phyloP scores from a whole-genome alignment of 1,140 invertebrate species.

The Sogatella furcifera region DNA sequence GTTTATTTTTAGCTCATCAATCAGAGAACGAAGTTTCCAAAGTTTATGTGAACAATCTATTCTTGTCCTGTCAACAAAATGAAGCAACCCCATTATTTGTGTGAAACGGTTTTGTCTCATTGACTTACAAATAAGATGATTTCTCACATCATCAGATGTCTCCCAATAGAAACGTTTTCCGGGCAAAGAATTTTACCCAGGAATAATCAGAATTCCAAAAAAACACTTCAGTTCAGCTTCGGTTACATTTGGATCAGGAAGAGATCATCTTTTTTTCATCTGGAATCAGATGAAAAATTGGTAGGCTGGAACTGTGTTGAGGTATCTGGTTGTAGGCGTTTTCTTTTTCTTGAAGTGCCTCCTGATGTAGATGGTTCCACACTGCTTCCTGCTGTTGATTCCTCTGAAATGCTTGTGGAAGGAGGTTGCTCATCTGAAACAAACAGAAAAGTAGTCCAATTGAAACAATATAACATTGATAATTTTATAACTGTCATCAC shows the following conservation, averaged over 20 bases:
- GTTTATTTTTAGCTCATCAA: conserved; percentile 9
- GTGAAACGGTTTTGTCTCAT: conserved; percentile 14
- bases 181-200: conserved; percentile 14
- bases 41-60: conserved; percentile 10
- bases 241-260: conserved; percentile 8
- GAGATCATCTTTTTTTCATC: conserved; percentile 4
- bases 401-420: too few species aligned
- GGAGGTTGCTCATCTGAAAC: too few species aligned
- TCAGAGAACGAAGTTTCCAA: conserved; percentile 13
- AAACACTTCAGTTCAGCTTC: conserved; percentile 16
- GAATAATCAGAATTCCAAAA: conserved; percentile 14
- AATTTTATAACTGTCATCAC: too few species aligned
- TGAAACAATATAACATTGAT: too few species aligned
- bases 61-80: conserved; percentile 12
- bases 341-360: too few species aligned
- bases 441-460: too few species aligned
- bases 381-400: too few species aligned
- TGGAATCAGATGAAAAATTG: conserved; percentile 3
- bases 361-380: too few species aligned
- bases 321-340: too few species aligned
- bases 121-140: conserved; percentile 11
- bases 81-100: conserved; percentile 6
- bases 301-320: too few species aligned
- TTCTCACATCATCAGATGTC: conserved; percentile 9
- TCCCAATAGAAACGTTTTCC: conserved; percentile 17